Evolutionary conservation across 2,113 vertebrate genomes (phyloP), one percentile per base, ranked within the genome.

Genomic region (Riparia riparia): DNA sequence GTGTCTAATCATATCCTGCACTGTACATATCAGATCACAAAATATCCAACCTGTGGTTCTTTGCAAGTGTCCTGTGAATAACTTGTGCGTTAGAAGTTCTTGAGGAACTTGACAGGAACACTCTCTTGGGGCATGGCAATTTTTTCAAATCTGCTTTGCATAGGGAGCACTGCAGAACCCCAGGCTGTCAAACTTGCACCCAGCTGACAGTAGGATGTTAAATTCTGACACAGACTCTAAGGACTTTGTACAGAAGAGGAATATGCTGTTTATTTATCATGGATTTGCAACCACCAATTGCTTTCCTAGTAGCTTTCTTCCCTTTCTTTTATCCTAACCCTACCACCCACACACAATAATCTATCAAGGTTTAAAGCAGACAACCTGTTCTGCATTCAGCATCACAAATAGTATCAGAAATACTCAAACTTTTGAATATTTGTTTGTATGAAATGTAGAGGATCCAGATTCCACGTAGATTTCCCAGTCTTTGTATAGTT

Each of bases 221-320:
- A 88, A 81, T 68, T 82, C 95, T 95, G 74, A 93, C 79, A 93
- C 51, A 77, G 85, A 78, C 68, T 90, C 63, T 78, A 90, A 90
- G 74, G 79, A 68, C 28, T 92, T 95, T 10, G 31, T 93, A 82
- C 64, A 70, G 84, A 88, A 90, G 71, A 94, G 74, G 95, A 94
- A 95, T 96, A 90, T 92, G 71, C 79, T 97, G 92, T 95, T 96
- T 97, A 92, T 96, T 97, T 96, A 92, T 88, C 64, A 32, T 93
- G 61, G 71, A 77, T 88, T 86, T 95, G 58, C 71, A 93, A 74
- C 68, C 90, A 96, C 90, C 72, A 91, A 78, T 85, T 94, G 90
- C 87, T 95, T 95, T 96, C 60, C 53, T 94, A 49, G 92, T 93
- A 77, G 82, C 71, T 91, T 88, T 93, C 88, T 95, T 89, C 44